Evolutionary conservation across 2,797 vertebrate genomes (phyloP).

Genomic region (Odontamblyopus lacepedii): DNA sequence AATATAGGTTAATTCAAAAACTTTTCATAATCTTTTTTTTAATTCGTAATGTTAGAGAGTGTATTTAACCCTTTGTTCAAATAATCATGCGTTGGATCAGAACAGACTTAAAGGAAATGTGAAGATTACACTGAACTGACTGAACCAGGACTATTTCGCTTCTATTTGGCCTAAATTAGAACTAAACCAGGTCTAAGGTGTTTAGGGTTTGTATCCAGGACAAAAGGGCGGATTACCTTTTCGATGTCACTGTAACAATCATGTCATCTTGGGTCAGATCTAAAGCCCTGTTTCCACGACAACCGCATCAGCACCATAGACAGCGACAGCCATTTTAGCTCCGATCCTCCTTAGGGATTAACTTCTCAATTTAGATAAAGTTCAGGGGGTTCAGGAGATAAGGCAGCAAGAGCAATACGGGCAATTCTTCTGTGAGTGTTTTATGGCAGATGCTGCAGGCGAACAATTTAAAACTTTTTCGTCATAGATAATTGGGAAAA

Average conservation of each 20-base stretch:
- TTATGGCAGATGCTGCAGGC: background rate
- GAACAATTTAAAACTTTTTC: background rate
- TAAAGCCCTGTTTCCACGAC: constrained; percentile 9
- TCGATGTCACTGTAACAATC: background rate
- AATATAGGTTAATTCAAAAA: background rate
- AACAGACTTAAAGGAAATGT: background rate
- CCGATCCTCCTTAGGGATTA: constrained; percentile 6
- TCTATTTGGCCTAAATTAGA: background rate
- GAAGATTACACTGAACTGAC: background rate
- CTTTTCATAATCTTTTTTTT: background rate
- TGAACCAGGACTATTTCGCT: background rate
- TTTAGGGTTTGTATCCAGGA: background rate
- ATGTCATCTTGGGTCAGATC: constrained; percentile 3
- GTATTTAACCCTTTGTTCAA: background rate
- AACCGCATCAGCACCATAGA: background rate
- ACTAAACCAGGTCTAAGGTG: background rate
- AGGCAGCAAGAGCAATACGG: background rate
- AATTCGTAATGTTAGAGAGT: background rate
- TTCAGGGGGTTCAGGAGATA: background rate
- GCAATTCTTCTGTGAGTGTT: background rate
- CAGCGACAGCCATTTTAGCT: background rate
- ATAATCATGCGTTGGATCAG: background rate
- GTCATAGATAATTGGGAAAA: background rate
- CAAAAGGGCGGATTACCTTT: constrained; percentile 4
- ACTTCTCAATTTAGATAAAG: constrained; percentile 10